Evolutionary conservation across 2,888 invertebrate species (phyloP).

Genomic region (Xestoiulus laeticollis): DNA sequence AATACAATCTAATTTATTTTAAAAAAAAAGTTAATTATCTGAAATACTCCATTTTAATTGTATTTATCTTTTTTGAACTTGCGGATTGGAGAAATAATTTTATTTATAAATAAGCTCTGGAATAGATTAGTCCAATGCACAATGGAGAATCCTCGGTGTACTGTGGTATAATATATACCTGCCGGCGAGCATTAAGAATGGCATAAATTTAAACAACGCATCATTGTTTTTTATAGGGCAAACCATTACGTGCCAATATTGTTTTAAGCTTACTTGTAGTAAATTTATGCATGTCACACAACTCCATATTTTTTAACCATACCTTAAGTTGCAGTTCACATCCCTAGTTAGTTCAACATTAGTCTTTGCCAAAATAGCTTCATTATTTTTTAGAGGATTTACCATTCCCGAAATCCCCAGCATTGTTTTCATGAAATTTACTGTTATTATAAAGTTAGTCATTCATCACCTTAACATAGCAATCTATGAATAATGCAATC

Average conservation of each 20-base stretch:
- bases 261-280: neutral
- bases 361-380: neutral
- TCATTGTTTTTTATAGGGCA: neutral
- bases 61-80: neutral
- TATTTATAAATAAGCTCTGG: too few relatives aligned
- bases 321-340: too few relatives aligned
- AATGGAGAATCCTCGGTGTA: too few relatives aligned
- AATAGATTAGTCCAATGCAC: too few relatives aligned
- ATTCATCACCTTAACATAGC: neutral
- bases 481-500: slow-evolving; percentile 5
- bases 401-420: neutral
- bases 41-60: neutral
- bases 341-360: too few relatives aligned
- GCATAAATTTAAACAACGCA: neutral
- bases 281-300: neutral
- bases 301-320: neutral
- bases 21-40: neutral
- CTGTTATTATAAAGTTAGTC: neutral
- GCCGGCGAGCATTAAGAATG: too few relatives aligned
- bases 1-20: neutral
- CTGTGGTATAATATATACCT: too few relatives aligned
- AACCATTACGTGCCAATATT: neutral
- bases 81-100: too few relatives aligned
- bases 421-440: neutral
- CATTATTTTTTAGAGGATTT: neutral